Evolutionary conservation across 2,797 vertebrate species (phyloP), one percentile per base, ranked within the genome.

Genomic region (Cuculus canorus): DNA sequence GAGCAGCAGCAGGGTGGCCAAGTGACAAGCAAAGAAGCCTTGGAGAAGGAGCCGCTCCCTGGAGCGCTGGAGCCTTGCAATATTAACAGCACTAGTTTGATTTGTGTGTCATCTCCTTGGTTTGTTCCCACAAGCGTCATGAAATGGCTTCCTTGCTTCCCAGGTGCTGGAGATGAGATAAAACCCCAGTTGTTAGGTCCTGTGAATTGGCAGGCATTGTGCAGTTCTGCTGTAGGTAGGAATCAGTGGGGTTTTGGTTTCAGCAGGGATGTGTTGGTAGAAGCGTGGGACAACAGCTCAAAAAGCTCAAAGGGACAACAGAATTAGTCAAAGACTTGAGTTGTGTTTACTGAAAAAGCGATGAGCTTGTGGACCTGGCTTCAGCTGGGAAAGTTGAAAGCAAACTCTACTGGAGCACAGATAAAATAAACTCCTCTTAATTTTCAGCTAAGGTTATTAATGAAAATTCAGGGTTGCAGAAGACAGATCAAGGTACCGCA

Each of bases 1-100:
- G 54, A 66, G 47, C 1, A 5, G 22, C 15, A 18, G 48, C 0
- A 0, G 52, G 53, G 33, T 78, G 78, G 57, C 60, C 0, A 7
- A 33, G 73, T 47, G 54, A 15, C 18, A 9, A 2, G 1, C 0
- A 0, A 18, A 13, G 52, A 61, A 28, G 7, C 59, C 41, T 28
- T 10, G 23, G 65, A 14, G 64, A 56, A 78, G 48, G 56, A 68
- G 11, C 4, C 68, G 45, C 39, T 92, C 25, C 69, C 10, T 9
- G 10, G 50, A 18, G 10, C 57, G 1, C 53, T 22, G 37, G 18
- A 5, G 4, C 24, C 57, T 19, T 59, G 27, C 9, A 19, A 33
- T 41, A 48, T 70, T 48, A 27, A 45, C 28, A 57, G 41, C 33
- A 28, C 4, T 25, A 1, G 5, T 41, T 48, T 43, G 35, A 22